Percentiles rank a stretch among this genome's conserved stretches.
phyloP scores from a whole-genome alignment of 2,113 vertebrate species.

The Leucosticte australis region DNA sequence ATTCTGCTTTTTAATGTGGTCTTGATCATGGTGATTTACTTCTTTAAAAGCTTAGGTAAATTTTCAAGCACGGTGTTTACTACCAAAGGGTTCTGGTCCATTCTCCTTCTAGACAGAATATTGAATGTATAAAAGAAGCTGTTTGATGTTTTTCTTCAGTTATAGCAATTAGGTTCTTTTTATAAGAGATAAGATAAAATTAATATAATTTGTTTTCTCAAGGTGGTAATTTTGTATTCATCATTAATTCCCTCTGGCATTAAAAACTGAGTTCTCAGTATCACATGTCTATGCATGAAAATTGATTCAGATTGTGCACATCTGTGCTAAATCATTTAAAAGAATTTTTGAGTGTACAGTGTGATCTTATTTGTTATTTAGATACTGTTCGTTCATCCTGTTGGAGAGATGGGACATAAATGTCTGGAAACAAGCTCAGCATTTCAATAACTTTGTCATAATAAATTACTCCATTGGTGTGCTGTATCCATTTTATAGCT shows the following conservation, averaged over 20 bases:
- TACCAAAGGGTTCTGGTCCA: neutral
- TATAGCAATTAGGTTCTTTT: neutral
- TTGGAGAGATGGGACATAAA: neutral
- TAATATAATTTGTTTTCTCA: neutral
- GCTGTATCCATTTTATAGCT: neutral
- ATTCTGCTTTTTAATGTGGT: neutral
- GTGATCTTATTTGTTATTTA: constrained; percentile 21
- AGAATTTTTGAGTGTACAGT: neutral
- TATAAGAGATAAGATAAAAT: neutral
- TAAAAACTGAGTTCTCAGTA: neutral
- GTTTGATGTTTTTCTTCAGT: neutral
- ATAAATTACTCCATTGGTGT: neutral
- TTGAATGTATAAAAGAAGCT: neutral
- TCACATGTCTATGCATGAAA: neutral
- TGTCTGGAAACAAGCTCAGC: neutral
- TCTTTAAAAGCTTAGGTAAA: neutral
- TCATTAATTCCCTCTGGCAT: neutral
- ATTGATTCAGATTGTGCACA: neutral
- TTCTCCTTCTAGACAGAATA: neutral
- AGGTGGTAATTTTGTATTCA: neutral
- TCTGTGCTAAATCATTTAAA: neutral
- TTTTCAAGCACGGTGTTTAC: neutral
- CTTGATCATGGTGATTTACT: neutral
- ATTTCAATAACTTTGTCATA: neutral
- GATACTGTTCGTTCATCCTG: neutral